Conservation (phyloP, 1,140 invertebrate species). For the Zaprionus nigranus region DNA sequence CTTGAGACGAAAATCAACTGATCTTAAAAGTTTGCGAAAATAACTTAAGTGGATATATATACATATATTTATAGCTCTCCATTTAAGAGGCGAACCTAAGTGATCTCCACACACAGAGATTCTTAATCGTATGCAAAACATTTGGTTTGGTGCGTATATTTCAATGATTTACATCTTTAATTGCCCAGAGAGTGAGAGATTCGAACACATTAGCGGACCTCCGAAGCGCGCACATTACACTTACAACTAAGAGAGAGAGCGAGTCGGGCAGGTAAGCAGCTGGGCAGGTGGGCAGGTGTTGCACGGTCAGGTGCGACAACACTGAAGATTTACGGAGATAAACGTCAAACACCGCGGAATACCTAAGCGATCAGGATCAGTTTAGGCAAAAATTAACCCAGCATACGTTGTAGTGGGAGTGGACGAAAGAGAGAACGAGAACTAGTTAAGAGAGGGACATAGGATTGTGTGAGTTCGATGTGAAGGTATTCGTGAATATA, state of each 20-base stretch:
- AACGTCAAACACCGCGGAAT: conserved; percentile 23
- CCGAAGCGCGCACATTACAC: conserved; percentile 20
- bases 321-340: conserved; percentile 35
- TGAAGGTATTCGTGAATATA: background rate
- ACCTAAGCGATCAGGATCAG: conserved; percentile 27
- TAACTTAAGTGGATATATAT: conserved; percentile 20
- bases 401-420: conserved; percentile 1
- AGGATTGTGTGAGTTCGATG: background rate
- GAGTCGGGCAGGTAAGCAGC: conserved; percentile 30
- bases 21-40: conserved; percentile 58
- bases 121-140: conserved; percentile 61
- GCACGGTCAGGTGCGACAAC: conserved; percentile 34
- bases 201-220: conserved; percentile 28
- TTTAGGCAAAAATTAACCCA: conserved; percentile 31
- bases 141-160: conserved; percentile 36
- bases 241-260: conserved; percentile 45
- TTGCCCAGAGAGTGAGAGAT: conserved; percentile 43
- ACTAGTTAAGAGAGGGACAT: background rate
- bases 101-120: conserved; percentile 31
- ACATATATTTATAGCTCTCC: background rate
- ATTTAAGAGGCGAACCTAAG: conserved; percentile 13
- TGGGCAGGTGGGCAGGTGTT: conserved; percentile 30
- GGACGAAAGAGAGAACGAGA: background rate
- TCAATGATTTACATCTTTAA: conserved; percentile 44
- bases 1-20: conserved; percentile 68